These are phyloP conservation scores for silkworm (Bombyx mori) DNA, from an alignment of 1,140 invertebrate genomes.

Conservation along the genomic window DNA sequence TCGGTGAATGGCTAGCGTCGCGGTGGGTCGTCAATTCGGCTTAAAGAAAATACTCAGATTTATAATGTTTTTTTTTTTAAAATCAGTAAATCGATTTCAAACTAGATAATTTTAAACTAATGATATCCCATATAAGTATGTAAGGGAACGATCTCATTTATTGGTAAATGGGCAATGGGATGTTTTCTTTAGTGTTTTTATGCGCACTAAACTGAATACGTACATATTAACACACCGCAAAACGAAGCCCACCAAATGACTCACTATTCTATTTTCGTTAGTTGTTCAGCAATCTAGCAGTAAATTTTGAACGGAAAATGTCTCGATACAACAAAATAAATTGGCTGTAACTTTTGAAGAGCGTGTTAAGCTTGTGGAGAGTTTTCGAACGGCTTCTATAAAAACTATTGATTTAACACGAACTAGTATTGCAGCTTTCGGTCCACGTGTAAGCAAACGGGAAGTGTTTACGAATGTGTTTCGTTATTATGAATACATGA, in stretches of 20 bases:
- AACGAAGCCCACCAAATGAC: slow-evolving; percentile 11
- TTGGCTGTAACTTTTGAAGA: too few species aligned
- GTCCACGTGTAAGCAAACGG: too few species aligned
- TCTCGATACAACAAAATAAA: neutral
- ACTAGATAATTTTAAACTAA: neutral
- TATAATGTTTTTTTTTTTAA: neutral
- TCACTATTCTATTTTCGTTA: slow-evolving; percentile 14
- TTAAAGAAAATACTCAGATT: neutral
- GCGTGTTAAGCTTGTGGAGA: too few species aligned
- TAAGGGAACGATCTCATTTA: slow-evolving; percentile 8
- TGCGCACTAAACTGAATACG: slow-evolving; percentile 2
- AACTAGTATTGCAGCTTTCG: too few species aligned
- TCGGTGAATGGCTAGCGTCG: too few species aligned
- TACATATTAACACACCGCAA: slow-evolving; percentile 7
- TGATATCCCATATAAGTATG: neutral
- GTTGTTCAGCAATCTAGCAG: slow-evolving; percentile 1
- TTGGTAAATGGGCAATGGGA: slow-evolving; percentile 8
- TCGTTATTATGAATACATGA: too few species aligned
- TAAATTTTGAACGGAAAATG: slow-evolving; percentile 3
- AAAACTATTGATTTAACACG: too few species aligned
- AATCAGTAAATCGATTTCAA: neutral
- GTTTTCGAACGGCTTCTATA: too few species aligned
- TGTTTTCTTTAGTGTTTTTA: slow-evolving; percentile 6
- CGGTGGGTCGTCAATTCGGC: neutral
- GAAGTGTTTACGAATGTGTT: too few species aligned